Conservation (phyloP, 1,140 invertebrate species). For the Prorops nasuta region DNA sequence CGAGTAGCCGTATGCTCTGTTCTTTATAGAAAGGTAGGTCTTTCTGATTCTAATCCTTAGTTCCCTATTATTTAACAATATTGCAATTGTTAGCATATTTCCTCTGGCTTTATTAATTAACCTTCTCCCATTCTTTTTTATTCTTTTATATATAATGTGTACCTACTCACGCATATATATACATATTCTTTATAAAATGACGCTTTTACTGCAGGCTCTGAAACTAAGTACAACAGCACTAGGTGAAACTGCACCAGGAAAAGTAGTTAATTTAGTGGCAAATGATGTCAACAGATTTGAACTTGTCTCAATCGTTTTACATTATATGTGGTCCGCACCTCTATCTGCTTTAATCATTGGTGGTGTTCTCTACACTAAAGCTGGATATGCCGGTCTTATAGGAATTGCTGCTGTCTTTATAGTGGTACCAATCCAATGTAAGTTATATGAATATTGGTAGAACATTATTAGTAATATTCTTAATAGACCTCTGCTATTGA, state of each 20-base stretch:
- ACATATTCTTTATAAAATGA: too few species aligned
- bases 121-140: too few species aligned
- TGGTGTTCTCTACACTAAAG: conserved; percentile 64
- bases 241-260: conserved; percentile 76
- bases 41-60: too few species aligned
- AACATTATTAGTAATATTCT: too few species aligned
- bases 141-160: too few species aligned
- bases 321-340: conserved; percentile 68
- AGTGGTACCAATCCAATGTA: conserved; percentile 73
- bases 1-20: conserved; percentile 65
- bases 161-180: too few species aligned
- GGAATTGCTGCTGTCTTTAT: conserved; percentile 69
- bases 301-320: conserved; percentile 60
- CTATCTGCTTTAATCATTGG: conserved; percentile 62
- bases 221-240: conserved; percentile 66
- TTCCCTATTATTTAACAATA: too few species aligned
- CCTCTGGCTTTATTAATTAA: too few species aligned
- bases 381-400: conserved; percentile 66
- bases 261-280: conserved; percentile 81
- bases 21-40: conserved; percentile 65
- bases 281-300: conserved; percentile 74
- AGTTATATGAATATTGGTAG: too few species aligned
- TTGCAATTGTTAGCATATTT: too few species aligned
- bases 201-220: conserved; percentile 53
- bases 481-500: too few species aligned